These are phyloP conservation scores for Bujurquina vittata DNA, from an alignment of 2,113 vertebrate genomes.

Conservation along the genomic window DNA sequence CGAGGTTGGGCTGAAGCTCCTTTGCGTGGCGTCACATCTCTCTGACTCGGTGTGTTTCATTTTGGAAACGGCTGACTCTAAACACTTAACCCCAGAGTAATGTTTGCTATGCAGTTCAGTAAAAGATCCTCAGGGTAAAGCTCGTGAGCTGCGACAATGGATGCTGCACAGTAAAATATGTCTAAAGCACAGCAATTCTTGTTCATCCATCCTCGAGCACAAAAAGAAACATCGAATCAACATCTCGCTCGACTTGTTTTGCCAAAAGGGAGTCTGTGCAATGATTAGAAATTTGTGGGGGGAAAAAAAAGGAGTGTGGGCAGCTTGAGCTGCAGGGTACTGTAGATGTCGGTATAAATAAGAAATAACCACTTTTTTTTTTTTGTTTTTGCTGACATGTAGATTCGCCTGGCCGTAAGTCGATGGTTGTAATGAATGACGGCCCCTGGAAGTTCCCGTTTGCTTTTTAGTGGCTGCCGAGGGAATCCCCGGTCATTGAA, in stretches of 20 bases:
- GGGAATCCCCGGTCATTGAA: conserved; percentile 46
- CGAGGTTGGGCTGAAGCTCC: conserved; percentile 2
- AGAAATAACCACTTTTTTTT: conserved; percentile 22
- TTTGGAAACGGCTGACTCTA: background rate
- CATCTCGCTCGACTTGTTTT: conserved; percentile 44
- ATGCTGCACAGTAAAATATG: conserved; percentile 15
- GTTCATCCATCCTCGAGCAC: conserved; percentile 35
- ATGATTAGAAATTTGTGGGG: conserved; percentile 30
- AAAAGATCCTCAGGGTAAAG: conserved; percentile 22
- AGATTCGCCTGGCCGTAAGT: conserved; percentile 31
- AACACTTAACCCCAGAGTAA: background rate
- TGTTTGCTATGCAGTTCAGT: conserved; percentile 27
- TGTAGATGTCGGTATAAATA: conserved; percentile 28
- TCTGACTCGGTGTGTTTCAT: conserved; percentile 18
- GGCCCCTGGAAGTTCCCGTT: conserved; percentile 31
- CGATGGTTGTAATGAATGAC: conserved; percentile 56
- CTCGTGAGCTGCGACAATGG: conserved; percentile 14
- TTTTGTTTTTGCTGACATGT: conserved; percentile 45
- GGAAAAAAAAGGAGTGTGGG: background rate
- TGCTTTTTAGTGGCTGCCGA: conserved; percentile 26
- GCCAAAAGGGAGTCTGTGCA: conserved; percentile 38
- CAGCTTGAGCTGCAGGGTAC: conserved; percentile 15
- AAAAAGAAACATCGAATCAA: conserved; percentile 38
- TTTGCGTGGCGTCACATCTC: conserved; percentile 4
- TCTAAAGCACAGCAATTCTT: conserved; percentile 29